Base-by-base conservation (phyloP, 2,888 invertebrate species). In the Pilophorus perplexus region DNA sequence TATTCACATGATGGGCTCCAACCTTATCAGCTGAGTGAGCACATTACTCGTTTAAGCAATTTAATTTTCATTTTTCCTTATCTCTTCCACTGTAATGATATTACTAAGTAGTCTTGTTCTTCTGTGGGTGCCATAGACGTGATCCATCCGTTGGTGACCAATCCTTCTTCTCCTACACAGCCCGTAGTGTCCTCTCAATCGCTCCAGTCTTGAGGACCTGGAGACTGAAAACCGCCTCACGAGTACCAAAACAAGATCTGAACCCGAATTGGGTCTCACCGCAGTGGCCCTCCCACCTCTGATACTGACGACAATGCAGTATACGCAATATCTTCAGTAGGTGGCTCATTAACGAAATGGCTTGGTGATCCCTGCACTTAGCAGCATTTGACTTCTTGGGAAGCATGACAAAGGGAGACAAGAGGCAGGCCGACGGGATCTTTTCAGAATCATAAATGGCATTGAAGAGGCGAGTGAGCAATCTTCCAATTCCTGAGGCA, bases 181-280 rank as follows among this genome's bases (percentile, higher is more conserved):
- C n/a, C n/a, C n/a, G n/a, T n/a, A n/a, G n/a, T n/a, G n/a, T n/a
- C n/a, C n/a, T n/a, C n/a, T n/a, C n/a, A n/a, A n/a, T n/a, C n/a
- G n/a, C n/a, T n/a, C n/a, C n/a, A n/a, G n/a, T n/a, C n/a, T n/a
- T 25, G 8, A 50, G 25, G 3, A 50, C 48, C 10, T 25, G 20
- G 48, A 50, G 48, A 25, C 22, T 22, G 5, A 50, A 50, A 1
- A 50, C 5, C 2, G 48, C 25, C 25, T 25, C 48, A 5, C 25
- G 8, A 10, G 48, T 50, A 2, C 48, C 48, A 2, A 50, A 20
- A 22, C 48, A 20, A 22, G 10, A 22, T 1, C 48, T 1, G 25
- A 50, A 50, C 1, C 48, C 48, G 25, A 50, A 50, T 27, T 25
- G 48, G 48, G 25, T 50, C 25, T 22, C 25, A 25, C 14, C 22